Evolutionary conservation across 2,113 vertebrate genomes (phyloP), one percentile per base, ranked within the genome.

Genomic region (Picathartes gymnocephalus): DNA sequence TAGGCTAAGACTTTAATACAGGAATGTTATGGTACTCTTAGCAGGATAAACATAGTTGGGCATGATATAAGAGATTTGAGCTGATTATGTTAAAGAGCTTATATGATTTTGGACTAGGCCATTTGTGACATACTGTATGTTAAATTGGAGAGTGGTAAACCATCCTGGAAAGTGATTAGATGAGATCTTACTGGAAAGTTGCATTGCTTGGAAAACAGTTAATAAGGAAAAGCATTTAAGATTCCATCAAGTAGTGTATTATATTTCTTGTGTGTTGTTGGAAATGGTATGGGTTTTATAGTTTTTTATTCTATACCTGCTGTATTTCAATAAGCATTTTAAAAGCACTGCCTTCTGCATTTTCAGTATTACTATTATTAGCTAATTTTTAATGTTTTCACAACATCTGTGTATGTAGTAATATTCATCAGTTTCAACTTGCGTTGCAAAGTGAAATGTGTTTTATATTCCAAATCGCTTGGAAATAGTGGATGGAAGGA

Each of bases 251-350:
- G 4, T 20, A 30, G 7, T 71, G 5, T 1, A 3, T 45, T 79
- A 3, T 1, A 5, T 47, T 77, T 83, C 76, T 62, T 60, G 13
- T 72, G 14, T 62, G 35, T 33, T 68, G 20, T 66, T 93, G n/a
- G 25, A 56, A 77, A 69, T n/a, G 1, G 11, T 42, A 18, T 22
- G 6, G 1, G 0, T 1, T 39, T 39, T 64, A 14, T 64, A 20
- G 9, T 51, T 72, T 66, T 78, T 23, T 19, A 15, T 61, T 12
- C 20, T 40, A 5, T 4, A 23, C 20, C 21, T 66, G 40, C 30
- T 1, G 0, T 66, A 51, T 80, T 76, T 73, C 31, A 47, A 1
- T 31, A 72, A 10, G 4, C 42, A 45, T 57, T 65, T 74, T 61
- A 5, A 73, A 80, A 86, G 10, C 40, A 62, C 15, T 65, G 31